Percentiles rank a stretch among this genome's conserved stretches.
phyloP scores from a whole-genome alignment of 1,140 invertebrate species.

The Coptotermes formosanus region DNA sequence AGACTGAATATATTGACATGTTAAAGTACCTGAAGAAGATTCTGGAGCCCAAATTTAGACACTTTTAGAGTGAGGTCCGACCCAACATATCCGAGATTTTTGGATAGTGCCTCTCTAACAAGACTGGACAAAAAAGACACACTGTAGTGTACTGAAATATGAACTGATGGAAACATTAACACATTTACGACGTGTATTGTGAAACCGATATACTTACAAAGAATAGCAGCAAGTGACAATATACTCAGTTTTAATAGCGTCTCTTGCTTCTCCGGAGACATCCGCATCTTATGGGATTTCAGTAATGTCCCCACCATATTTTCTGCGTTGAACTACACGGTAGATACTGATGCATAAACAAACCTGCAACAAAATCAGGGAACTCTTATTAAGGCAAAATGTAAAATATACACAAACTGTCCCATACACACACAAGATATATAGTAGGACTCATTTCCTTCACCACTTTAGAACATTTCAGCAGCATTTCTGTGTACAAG shows the following conservation, averaged over 20 bases:
- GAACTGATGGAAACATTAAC: too few relatives aligned
- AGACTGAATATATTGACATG: too few relatives aligned
- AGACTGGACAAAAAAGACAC: too few relatives aligned
- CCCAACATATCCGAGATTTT: too few relatives aligned
- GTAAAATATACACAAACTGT: neutral
- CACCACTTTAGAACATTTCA: neutral
- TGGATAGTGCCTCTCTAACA: too few relatives aligned
- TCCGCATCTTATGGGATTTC: constrained; percentile 41
- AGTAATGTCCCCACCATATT: constrained; percentile 27
- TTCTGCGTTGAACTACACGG: neutral
- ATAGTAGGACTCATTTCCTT: neutral
- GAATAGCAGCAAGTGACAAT: constrained; percentile 84
- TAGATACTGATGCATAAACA: neutral
- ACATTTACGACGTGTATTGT: too few relatives aligned
- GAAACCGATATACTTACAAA: constrained; percentile 71
- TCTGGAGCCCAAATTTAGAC: too few relatives aligned
- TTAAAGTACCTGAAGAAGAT: too few relatives aligned
- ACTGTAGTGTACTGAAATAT: too few relatives aligned
- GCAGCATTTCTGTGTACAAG: neutral
- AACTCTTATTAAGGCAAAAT: neutral
- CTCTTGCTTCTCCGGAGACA: constrained; percentile 89
- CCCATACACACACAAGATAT: neutral
- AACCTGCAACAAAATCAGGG: neutral
- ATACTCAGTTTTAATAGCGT: constrained; percentile 90
- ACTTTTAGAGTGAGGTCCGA: too few relatives aligned